Evolutionary conservation across 1,140 invertebrate genomes (phyloP).

Genomic region (Drosophila suzukii): DNA sequence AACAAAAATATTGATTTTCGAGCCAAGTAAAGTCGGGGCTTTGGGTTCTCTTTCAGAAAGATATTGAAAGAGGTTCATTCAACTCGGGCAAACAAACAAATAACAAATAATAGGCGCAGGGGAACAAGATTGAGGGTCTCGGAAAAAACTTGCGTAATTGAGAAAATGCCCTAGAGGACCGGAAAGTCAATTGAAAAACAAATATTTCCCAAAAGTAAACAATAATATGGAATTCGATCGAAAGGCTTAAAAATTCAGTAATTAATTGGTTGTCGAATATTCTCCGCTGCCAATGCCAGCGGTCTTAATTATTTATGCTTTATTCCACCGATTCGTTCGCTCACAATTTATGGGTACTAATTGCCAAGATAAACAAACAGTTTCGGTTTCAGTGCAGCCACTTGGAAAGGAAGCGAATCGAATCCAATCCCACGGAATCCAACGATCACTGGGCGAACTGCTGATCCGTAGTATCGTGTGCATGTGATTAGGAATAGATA

Average conservation of each 20-base stretch:
- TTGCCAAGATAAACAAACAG: slow-evolving; percentile 56
- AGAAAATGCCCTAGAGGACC: background rate
- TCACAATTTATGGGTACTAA: slow-evolving; percentile 55
- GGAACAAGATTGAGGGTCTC: slow-evolving; percentile 2
- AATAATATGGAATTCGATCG: background rate
- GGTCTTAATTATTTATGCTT: slow-evolving; percentile 22
- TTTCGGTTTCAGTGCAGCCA: slow-evolving; percentile 13
- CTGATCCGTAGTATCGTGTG: slow-evolving; percentile 16
- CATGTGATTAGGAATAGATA: slow-evolving; percentile 53
- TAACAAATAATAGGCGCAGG: background rate
- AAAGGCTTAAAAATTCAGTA: background rate
- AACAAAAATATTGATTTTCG: slow-evolving; percentile 64
- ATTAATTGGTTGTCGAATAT: background rate
- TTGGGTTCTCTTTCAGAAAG: slow-evolving; percentile 17
- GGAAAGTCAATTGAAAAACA: background rate
- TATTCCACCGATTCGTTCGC: slow-evolving; percentile 18
- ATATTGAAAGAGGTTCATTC: slow-evolving; percentile 50
- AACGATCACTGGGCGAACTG: slow-evolving; percentile 4
- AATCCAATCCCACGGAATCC: slow-evolving; percentile 1
- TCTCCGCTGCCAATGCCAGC: background rate
- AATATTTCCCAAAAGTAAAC: slow-evolving; percentile 7
- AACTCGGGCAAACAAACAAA: slow-evolving; percentile 29
- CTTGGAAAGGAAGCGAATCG: slow-evolving; percentile 1
- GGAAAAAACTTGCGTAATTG: slow-evolving; percentile 6
- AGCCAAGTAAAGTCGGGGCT: slow-evolving; percentile 10